Conservation (phyloP, 2,113 vertebrate species). For the Camelus bactrianus region DNA sequence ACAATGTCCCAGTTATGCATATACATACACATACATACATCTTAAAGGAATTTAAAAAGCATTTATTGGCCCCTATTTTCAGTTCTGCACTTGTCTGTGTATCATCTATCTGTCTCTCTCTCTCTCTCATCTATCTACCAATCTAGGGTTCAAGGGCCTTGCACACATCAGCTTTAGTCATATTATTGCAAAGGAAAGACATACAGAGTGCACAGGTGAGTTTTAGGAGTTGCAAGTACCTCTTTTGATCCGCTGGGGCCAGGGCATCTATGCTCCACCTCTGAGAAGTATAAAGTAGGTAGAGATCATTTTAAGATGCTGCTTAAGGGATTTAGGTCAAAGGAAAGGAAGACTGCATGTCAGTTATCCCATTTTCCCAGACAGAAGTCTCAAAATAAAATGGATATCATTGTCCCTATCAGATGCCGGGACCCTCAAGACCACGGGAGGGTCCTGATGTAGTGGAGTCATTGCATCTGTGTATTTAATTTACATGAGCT, state of each 20-base stretch:
- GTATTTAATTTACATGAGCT: background rate
- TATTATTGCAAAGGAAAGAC: slow-evolving; percentile 35
- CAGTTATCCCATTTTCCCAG: background rate
- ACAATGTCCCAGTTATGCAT: too few species aligned
- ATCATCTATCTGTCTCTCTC: background rate
- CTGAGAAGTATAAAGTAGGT: background rate
- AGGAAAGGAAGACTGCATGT: background rate
- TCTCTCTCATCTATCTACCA: background rate
- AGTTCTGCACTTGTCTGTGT: background rate
- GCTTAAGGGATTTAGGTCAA: background rate
- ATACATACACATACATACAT: background rate
- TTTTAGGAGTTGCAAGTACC: background rate
- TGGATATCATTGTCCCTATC: background rate
- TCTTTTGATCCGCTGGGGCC: background rate
- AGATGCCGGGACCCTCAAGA: background rate
- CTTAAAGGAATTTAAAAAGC: slow-evolving; percentile 10
- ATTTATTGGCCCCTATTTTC: slow-evolving; percentile 34
- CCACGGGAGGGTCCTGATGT: background rate
- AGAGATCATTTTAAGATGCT: background rate
- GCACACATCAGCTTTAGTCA: background rate
- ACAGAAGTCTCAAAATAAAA: slow-evolving; percentile 5
- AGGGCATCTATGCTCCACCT: background rate
- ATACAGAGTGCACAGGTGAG: background rate
- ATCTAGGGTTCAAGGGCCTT: background rate
- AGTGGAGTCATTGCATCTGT: background rate